phyloP scores from a whole-genome alignment of 1,140 invertebrate species.

The Drosophila setifemur region DNA sequence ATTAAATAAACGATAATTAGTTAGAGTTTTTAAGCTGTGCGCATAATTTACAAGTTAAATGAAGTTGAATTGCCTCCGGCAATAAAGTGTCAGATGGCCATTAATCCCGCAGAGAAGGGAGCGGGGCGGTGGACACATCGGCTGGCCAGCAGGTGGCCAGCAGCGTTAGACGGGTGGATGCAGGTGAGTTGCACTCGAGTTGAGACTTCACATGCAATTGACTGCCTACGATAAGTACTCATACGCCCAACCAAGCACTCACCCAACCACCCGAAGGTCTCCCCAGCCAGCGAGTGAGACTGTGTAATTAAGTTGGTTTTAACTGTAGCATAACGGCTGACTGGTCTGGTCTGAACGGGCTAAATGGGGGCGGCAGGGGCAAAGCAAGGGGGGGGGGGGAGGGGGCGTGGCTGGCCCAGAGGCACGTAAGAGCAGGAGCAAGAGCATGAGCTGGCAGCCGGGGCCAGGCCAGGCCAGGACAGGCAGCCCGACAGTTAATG shows the following conservation, averaged over 20 bases:
- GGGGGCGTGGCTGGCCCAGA: constrained; percentile 10
- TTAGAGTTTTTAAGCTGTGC: constrained; percentile 66
- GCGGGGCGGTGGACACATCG: neutral
- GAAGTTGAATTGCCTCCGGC: constrained; percentile 53
- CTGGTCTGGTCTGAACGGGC: constrained; percentile 42
- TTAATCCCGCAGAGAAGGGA: constrained; percentile 5
- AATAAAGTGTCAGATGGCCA: constrained; percentile 35
- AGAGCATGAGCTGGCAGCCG: neutral
- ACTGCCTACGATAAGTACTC: constrained; percentile 35
- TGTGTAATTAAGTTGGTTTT: constrained; percentile 72
- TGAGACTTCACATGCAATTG: constrained; percentile 40
- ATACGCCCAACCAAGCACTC: neutral
- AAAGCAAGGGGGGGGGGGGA: neutral
- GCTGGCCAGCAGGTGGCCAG: constrained; percentile 13
- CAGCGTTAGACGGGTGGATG: constrained; percentile 18
- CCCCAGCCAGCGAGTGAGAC: constrained; percentile 23
- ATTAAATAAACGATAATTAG: constrained; percentile 77
- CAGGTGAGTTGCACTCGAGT: constrained; percentile 1
- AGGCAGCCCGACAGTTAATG: constrained; percentile 64
- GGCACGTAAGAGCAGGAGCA: neutral
- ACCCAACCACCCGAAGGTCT: neutral
- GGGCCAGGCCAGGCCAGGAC: too few species aligned
- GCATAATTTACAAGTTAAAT: constrained; percentile 67
- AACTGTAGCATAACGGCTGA: constrained; percentile 54
- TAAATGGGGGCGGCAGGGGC: neutral